Evolutionary conservation across 2,113 vertebrate genomes (phyloP), one percentile per base, ranked within the genome.

Genomic region (Ciconia boyciana): DNA sequence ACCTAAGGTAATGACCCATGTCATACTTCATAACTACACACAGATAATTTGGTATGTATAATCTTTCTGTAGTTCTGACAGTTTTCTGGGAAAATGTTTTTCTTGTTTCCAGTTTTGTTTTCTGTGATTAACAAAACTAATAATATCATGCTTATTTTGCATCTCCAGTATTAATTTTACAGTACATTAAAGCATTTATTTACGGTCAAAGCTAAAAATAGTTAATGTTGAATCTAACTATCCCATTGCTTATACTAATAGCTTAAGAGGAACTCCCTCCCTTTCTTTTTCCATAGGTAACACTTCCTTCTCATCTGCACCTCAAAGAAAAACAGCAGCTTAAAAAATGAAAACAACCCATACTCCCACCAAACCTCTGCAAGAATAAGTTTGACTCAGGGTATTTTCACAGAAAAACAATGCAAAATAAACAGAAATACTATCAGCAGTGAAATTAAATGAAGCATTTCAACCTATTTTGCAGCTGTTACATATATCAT

Each of bases 91-190:
- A 55, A 76, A 91, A 93, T 1, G 2, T 22, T 55, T 92, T 86
- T 91, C 80, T 86, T 95, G 66, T 72, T 81, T 90, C 51, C 43
- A 83, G 39, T 91, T 91, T 87, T 89, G 75, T 90, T 88, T 96
- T 84, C 21, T 76, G 48, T 87, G 79, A 81, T 90, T 95, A 96
- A 95, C 54, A 88, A 94, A 91, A 96, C 85, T 81, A 94, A 93
- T 92, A 91, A 82, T 72, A 91, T 34, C 75, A 79, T 82, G 89
- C 83, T 96, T 95, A 85, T 83, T 95, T 97, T 94, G 87, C 89
- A 89, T 46, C 83, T 85, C 61, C 31, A 28, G 78, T 83, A 93
- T 91, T 97, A 96, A 95, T 96, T 97, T 97, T 96, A 91, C 64
- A 85, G 64, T 18, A 80, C 4, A 1, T 86, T 82, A 60, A 85